Conservation (phyloP, 2,113 vertebrate species). For the Entelurus aequoreus region DNA sequence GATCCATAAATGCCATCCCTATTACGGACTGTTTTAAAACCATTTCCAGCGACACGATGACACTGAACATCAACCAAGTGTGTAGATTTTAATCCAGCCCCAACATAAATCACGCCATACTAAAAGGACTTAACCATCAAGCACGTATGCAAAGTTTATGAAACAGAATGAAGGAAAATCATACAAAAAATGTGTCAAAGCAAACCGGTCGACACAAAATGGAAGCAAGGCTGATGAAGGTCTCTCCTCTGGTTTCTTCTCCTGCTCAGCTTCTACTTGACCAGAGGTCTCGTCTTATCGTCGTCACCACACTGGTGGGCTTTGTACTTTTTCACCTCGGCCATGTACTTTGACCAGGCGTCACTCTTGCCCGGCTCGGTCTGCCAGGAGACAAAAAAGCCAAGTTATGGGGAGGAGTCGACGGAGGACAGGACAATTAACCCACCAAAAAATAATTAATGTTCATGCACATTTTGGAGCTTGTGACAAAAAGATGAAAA, state of each 20-base stretch:
- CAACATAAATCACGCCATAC: constrained; percentile 35
- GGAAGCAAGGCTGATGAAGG: neutral
- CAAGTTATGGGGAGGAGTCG: neutral
- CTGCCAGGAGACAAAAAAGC: constrained; percentile 47
- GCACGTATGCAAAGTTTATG: constrained; percentile 8
- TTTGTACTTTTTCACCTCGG: constrained; percentile 97
- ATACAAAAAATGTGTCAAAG: neutral
- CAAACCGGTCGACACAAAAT: constrained; percentile 25
- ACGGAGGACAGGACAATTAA: no score
- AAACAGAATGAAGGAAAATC: constrained; percentile 6
- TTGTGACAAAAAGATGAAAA: no score
- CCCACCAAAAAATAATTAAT: no score
- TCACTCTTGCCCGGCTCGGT: constrained; percentile 85
- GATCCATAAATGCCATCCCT: no score
- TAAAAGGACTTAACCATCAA: constrained; percentile 15
- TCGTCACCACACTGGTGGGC: constrained; percentile 94
- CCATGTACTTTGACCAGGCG: constrained; percentile 95
- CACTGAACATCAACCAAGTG: neutral
- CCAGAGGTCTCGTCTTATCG: constrained; percentile 92
- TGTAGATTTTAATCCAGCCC: constrained; percentile 42
- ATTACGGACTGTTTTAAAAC: no score
- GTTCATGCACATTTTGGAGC: no score
- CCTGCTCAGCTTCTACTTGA: constrained; percentile 74
- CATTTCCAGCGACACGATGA: no score
- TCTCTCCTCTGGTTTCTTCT: neutral